A percentile compares a stretch with the other conserved stretches of the same genome.
phyloP scores from a whole-genome alignment of 2,797 vertebrate species.

The Picus viridis region DNA sequence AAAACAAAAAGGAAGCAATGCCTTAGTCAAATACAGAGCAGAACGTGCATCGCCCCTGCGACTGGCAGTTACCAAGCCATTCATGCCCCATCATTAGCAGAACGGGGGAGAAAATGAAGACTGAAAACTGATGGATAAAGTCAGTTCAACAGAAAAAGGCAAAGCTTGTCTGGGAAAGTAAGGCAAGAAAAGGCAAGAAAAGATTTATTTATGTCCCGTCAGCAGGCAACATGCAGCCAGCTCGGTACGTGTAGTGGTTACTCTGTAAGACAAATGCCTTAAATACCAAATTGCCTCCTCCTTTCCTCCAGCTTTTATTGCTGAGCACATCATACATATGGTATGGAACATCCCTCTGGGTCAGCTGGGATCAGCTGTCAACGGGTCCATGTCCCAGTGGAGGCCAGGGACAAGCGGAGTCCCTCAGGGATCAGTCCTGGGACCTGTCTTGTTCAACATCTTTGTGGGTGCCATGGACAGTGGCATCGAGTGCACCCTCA shows the following conservation, averaged over 20 bases:
- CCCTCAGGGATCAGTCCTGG: no score
- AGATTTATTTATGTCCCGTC: not conserved
- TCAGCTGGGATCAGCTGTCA: not conserved
- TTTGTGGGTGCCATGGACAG: no score
- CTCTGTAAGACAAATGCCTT: not conserved
- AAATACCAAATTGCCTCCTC: not conserved
- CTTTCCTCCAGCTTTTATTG: not conserved
- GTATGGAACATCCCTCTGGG: not conserved
- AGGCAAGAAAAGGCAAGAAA: not conserved
- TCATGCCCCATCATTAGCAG: not conserved
- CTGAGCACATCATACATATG: not conserved
- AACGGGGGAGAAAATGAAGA: not conserved
- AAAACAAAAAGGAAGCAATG: not conserved
- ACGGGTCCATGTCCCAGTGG: no score
- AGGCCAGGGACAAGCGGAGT: no score
- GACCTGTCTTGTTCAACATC: no score
- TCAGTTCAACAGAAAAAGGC: not conserved
- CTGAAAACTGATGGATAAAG: not conserved
- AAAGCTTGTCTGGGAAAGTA: not conserved
- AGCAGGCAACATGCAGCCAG: not conserved
- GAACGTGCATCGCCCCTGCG: fast-evolving
- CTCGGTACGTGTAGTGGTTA: fast-evolving
- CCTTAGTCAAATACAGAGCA: not conserved
- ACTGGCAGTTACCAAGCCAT: not conserved
- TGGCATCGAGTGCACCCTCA: no score